A percentile compares a stretch with the other conserved stretches of the same genome.
phyloP scores from a whole-genome alignment of 2,113 vertebrate species.

The Alouatta palliata region DNA sequence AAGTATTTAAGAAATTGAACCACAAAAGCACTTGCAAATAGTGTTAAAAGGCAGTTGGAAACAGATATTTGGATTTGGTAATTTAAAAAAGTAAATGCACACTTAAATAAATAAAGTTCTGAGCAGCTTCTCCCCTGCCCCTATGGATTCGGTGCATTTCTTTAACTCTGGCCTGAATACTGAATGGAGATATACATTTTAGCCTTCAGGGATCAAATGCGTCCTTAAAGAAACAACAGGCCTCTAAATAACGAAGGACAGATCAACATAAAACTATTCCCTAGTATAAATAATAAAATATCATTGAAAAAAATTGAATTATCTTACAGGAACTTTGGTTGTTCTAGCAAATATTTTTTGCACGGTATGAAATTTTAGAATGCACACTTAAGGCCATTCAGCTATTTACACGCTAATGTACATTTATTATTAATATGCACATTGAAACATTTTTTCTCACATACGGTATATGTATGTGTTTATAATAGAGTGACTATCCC shows the following conservation, averaged over 20 bases:
- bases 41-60: not conserved
- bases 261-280: not conserved
- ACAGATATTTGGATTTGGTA: not conserved
- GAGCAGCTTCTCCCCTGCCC: not conserved
- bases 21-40: not conserved
- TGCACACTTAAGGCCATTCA: not conserved
- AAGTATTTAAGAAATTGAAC: not conserved
- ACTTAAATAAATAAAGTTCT: not conserved
- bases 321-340: not conserved
- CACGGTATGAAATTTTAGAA: slow-evolving; percentile 36
- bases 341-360: slow-evolving; percentile 52
- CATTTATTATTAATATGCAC: slow-evolving; percentile 47
- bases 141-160: not conserved
- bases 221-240: not conserved
- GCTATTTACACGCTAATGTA: slow-evolving; percentile 39
- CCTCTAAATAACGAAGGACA: not conserved
- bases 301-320: slow-evolving; percentile 42
- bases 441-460: slow-evolving; percentile 25
- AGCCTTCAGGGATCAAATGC: slow-evolving; percentile 1
- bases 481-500: slow-evolving; percentile 5
- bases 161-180: not conserved
- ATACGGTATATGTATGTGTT: slow-evolving; percentile 46
- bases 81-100: not conserved
- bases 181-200: not conserved
- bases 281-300: slow-evolving; percentile 16